phyloP scores from a whole-genome alignment of 2,113 vertebrate species.

The Coptodon rendalli region DNA sequence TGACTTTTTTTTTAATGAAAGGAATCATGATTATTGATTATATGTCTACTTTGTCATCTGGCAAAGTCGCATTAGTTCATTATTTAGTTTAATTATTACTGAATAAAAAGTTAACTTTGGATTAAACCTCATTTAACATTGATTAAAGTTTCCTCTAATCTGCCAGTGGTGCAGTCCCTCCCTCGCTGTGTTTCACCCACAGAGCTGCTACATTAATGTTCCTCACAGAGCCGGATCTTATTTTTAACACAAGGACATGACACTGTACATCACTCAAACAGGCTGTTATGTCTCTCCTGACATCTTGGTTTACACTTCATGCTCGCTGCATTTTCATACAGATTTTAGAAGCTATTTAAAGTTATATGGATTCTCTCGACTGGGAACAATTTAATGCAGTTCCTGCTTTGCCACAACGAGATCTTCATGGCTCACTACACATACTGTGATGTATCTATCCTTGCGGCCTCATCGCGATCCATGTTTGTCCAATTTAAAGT shows the following conservation, averaged over 20 bases:
- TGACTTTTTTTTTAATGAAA: not conserved
- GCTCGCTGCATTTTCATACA: not conserved
- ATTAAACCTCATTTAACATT: not conserved
- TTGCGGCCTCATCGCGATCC: not conserved
- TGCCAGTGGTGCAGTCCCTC: not conserved
- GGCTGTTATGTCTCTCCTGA: not conserved
- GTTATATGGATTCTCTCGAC: not conserved
- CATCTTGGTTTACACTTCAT: conserved; percentile 12
- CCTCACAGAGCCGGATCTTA: not conserved
- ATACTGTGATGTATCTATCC: not conserved
- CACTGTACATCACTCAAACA: conserved; percentile 22
- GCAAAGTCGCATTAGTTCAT: not conserved
- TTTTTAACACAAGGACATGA: conserved; percentile 8
- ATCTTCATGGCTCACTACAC: conserved; percentile 12
- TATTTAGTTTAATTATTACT: not conserved
- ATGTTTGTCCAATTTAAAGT: conserved; percentile 3
- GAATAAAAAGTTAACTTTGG: not conserved
- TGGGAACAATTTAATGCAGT: conserved; percentile 23
- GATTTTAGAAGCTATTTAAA: conserved; percentile 20
- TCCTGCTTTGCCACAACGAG: not conserved
- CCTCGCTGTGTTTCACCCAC: not conserved
- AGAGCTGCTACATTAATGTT: not conserved
- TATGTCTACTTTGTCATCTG: not conserved
- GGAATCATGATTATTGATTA: not conserved
- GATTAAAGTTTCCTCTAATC: not conserved